Evolutionary conservation across 2,797 vertebrate species (phyloP).

Genomic region (Anguilla marmorata): DNA sequence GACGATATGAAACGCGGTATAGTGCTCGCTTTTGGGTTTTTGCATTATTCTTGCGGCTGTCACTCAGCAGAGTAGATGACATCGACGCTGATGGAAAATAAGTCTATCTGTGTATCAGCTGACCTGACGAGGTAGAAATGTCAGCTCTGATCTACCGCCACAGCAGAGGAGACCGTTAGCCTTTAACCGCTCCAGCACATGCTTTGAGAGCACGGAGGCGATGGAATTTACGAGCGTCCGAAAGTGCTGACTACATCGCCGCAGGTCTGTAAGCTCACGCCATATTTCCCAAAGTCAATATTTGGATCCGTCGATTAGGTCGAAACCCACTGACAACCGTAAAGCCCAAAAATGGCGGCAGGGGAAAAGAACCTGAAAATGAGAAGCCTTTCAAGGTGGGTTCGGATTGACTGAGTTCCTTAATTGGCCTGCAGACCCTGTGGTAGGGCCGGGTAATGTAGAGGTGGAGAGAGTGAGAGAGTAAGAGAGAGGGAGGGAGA

Average conservation of each 20-base stretch:
- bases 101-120: background rate
- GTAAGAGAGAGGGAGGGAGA: background rate
- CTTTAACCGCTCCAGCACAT: background rate
- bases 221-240: too few relatives aligned
- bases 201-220: background rate
- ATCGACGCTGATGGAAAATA: background rate
- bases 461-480: background rate
- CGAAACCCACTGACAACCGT: background rate
- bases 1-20: background rate
- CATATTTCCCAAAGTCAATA: background rate
- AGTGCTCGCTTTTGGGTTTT: background rate
- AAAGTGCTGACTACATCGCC: background rate
- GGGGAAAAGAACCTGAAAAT: background rate
- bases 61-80: background rate
- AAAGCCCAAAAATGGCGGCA: background rate
- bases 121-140: background rate
- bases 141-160: background rate
- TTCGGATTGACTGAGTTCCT: background rate
- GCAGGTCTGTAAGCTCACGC: background rate
- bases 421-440: background rate
- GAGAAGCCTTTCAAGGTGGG: background rate
- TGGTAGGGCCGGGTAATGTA: background rate
- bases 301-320: background rate
- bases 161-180: background rate
- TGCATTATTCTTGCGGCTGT: background rate